Evolutionary conservation across 2,113 vertebrate genomes (phyloP), one percentile per base, ranked within the genome.

Genomic region (Sebastes schlegelii): DNA sequence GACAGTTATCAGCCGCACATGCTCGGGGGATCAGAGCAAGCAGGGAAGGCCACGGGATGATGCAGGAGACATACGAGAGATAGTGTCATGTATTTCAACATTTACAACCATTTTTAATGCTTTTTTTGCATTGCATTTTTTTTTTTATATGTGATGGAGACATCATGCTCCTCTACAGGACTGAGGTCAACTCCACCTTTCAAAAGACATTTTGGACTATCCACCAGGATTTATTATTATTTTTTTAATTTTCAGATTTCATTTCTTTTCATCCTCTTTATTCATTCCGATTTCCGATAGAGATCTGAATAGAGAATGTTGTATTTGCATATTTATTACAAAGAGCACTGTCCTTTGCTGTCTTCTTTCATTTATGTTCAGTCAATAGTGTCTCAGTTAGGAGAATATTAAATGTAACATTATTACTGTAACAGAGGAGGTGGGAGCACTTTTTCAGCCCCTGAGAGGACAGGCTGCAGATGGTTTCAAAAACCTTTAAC

Each of bases 1-100:
- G 86, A 83, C 83, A 72, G 49, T 54, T 74, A 74, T 73, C 54
- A 77, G 69, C 51, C 11, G 21, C 5, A 55, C 8, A 23, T 54
- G 48, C 57, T 78, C 49, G 10, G 43, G 68, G 49, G 73, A 84
- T 78, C 21, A 58, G 42, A 72, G 8, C 17, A 46, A 55, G 34
- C 46, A 48, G 23, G 23, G n/a, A n/a, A n/a, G n/a, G n/a, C n/a
- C n/a, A n/a, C 26, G 26, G 26, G 26, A 62, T 68, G 52, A 66
- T 52, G 45, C 51, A 69, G 5, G 48, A 70, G 54, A 68, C 43
- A 57, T 2, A 23, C 3, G 3, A 63, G n/a, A 16, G 14, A 75
- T 17, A 49, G 14, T 51, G 26, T 4, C 26, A 71, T 62, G 23
- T 23, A 6, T 45, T 49, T 7, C 23, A 67, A 43, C 11, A 49